Evolutionary conservation across 2,797 vertebrate genomes (phyloP).

Genomic region (Parauchenoglanis punctatus): DNA sequence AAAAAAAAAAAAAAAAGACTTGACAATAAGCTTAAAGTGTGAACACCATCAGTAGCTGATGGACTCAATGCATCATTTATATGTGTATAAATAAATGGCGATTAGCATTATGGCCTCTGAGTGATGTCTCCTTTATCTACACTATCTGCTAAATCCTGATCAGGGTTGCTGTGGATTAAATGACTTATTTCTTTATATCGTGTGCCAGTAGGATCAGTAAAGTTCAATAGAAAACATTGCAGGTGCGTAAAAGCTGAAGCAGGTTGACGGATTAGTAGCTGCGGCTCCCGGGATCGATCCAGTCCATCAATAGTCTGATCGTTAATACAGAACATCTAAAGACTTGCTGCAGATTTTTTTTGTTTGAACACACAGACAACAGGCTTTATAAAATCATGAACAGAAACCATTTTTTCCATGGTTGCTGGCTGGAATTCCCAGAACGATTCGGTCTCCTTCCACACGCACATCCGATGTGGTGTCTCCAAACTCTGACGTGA

Average conservation of each 20-base stretch:
- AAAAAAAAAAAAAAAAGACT: neutral
- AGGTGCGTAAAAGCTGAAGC: neutral
- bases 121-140: neutral
- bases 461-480: neutral
- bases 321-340: neutral
- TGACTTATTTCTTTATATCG: neutral
- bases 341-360: neutral
- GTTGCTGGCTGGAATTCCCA: neutral
- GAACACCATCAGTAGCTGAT: neutral
- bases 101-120: neutral
- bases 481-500: neutral
- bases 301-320: neutral
- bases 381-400: neutral
- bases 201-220: neutral
- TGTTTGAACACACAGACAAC: neutral
- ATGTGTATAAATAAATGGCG: too few species aligned
- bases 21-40: neutral
- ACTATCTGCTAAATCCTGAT: neutral
- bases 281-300: neutral
- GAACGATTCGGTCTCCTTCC: neutral
- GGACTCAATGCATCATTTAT: neutral
- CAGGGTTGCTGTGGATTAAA: neutral
- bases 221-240: neutral
- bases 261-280: neutral
- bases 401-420: neutral